Conservation (phyloP, 1,140 invertebrate genomes). For the Eueides isabella region DNA sequence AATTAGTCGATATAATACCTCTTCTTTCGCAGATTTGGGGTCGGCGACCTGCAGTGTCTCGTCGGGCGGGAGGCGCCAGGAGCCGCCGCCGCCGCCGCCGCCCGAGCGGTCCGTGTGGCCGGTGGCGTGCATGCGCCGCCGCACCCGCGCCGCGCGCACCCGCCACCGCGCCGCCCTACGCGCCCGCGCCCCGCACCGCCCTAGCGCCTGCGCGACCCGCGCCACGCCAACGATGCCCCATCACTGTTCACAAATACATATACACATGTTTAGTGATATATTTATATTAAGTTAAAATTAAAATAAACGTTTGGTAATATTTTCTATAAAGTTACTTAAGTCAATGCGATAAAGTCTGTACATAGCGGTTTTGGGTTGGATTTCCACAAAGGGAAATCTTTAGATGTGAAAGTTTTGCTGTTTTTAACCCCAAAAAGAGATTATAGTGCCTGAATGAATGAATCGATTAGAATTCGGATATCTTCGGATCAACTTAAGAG, state of each 20-base stretch:
- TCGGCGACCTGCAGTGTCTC: constrained; percentile 94
- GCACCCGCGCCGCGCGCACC: constrained; percentile 67
- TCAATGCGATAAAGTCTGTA: too few relatives aligned
- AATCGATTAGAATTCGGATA: too few relatives aligned
- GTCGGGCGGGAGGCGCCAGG: constrained; percentile 93
- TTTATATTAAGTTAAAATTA: too few relatives aligned
- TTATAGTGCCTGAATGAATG: too few relatives aligned
- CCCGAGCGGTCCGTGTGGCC: constrained; percentile 88
- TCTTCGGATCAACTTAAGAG: too few relatives aligned
- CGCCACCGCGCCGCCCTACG: constrained; percentile 74
- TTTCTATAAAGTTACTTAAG: not conserved
- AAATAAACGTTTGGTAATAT: too few relatives aligned
- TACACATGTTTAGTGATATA: too few relatives aligned
- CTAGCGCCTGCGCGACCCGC: constrained; percentile 42
- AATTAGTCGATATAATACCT: constrained; percentile 60
- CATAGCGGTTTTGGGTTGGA: too few relatives aligned
- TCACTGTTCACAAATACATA: constrained; percentile 48
- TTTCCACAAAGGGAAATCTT: too few relatives aligned
- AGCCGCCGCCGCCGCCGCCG: constrained; percentile 83
- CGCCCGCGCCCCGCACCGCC: constrained; percentile 52
- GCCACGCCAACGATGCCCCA: constrained; percentile 50
- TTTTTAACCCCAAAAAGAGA: too few relatives aligned
- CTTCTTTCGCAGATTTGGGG: constrained; percentile 89
- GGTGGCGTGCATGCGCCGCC: constrained; percentile 90
- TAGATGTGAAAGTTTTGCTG: too few relatives aligned